Base-by-base conservation (phyloP, 2,888 invertebrate species). In the Lasioglossum oenotherae region DNA sequence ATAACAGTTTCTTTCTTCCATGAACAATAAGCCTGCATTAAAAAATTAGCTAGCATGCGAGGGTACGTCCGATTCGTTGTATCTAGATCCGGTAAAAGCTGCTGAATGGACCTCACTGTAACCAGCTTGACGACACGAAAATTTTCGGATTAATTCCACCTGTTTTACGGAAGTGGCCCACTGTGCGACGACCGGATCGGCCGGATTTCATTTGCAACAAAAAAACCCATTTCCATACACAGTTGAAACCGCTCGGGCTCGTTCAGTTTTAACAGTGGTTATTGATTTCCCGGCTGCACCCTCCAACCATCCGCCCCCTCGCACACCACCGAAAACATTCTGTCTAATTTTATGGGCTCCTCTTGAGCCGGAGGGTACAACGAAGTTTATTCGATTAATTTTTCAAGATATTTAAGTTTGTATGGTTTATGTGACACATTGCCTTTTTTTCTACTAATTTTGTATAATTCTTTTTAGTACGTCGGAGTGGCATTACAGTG, bases 251-350 rank as follows among this genome's bases (percentile, higher is more conserved):
- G 19, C 57, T 49, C 73, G 44, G 27, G 23, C 57, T 84, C 60
- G 78, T 41, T 64, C 80, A 60, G 73, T 84, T 85, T 78, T 72
- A 74, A 80, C 85, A 27, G 53, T 31, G 85, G 77, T 85, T 80
- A 80, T 86, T 69, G 80, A 80, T 84, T 80, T 67, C 64, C 38
- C 69, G 27, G 23, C 6, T 31, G 53, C 49, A 35, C 4, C 69
- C 69, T 23, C 41, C n/a, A 19, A 31, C 67, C 35, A 27, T 31
- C 31, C 64, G 64, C 19, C 64, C 14, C 5, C 31, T 31, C 31
- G 44, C 49, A 74, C 60, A 53, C 64, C 46, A 46, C 74, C 44
- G 27, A 77, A 80, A 84, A 80, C 74, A 74, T 72, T 76, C 74
- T 72, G 74, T 31, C n/a, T 38, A 71, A 64, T 79, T 74, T 76